phyloP scores from a whole-genome alignment of 2,113 vertebrate genomes.

The Osmerus eperlanus region DNA sequence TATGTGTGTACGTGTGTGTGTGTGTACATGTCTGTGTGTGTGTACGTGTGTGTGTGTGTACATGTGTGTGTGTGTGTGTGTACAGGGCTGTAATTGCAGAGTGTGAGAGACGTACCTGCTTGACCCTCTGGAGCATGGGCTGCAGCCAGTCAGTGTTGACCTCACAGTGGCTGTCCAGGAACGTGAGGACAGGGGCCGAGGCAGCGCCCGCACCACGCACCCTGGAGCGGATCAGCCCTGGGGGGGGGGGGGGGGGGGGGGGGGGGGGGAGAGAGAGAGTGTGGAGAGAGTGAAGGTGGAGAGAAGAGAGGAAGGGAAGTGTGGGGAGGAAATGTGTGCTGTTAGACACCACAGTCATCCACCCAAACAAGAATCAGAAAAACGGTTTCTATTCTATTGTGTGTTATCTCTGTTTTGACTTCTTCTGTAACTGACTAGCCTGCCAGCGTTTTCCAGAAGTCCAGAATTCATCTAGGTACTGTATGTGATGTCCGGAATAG shows the following conservation, averaged over 20 bases:
- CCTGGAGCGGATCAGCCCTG: constrained; percentile 94
- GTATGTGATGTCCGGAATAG: too few relatives aligned
- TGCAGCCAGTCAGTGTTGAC: constrained; percentile 95
- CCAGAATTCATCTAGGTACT: too few relatives aligned
- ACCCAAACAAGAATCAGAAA: neutral
- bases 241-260: neutral
- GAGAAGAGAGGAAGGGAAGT: too few relatives aligned
- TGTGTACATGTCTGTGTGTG: neutral
- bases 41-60: neutral
- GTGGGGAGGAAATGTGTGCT: too few relatives aligned
- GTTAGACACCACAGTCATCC: neutral
- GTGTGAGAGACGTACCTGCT: constrained; percentile 26
- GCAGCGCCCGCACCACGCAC: constrained; percentile 90
- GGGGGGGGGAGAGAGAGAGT: neutral
- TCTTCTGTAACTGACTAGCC: too few relatives aligned
- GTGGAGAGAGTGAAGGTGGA: neutral
- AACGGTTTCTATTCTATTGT: too few relatives aligned
- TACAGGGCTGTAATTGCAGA: constrained; percentile 9
- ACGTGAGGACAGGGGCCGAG: constrained; percentile 84
- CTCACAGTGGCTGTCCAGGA: constrained; percentile 97
- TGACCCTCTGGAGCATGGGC: constrained; percentile 87
- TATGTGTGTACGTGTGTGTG: neutral
- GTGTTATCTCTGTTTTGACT: too few relatives aligned
- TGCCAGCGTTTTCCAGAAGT: too few relatives aligned
- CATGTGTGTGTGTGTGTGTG: constrained; percentile 1